phyloP scores from a whole-genome alignment of 2,797 vertebrate genomes.

The Streptopelia turtur region DNA sequence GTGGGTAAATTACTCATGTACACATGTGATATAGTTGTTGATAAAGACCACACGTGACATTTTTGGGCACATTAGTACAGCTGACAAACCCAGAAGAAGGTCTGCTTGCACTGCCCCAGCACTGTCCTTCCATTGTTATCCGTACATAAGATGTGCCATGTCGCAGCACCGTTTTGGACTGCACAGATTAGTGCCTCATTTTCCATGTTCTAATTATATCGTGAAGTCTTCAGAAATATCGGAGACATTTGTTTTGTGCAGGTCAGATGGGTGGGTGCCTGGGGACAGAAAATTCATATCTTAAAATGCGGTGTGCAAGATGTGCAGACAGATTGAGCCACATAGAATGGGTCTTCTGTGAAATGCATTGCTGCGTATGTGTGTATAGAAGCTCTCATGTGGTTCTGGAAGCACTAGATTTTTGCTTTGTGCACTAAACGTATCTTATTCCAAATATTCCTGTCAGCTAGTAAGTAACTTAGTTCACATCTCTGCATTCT shows the following conservation, averaged over 20 bases:
- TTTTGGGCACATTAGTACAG: background rate
- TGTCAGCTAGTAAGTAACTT: background rate
- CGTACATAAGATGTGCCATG: background rate
- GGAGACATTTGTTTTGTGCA: background rate
- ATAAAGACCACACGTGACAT: conserved; percentile 24
- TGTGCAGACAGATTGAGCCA: background rate
- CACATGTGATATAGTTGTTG: conserved; percentile 2
- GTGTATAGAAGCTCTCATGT: background rate
- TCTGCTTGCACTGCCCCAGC: background rate
- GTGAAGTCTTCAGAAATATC: background rate
- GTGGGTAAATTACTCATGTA: conserved; percentile 14
- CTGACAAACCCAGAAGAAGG: background rate
- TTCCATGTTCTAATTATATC: background rate
- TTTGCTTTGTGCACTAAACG: background rate
- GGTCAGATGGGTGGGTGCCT: background rate
- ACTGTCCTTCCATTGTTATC: background rate
- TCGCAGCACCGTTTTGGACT: background rate
- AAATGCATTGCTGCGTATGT: background rate
- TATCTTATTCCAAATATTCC: background rate
- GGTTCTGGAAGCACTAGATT: background rate
- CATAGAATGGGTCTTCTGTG: background rate
- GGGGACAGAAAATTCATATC: background rate
- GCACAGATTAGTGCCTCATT: background rate
- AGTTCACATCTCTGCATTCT: background rate
- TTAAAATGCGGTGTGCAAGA: background rate